phyloP scores from a whole-genome alignment of 2,888 invertebrate genomes.

The Mimachlamys varia region DNA sequence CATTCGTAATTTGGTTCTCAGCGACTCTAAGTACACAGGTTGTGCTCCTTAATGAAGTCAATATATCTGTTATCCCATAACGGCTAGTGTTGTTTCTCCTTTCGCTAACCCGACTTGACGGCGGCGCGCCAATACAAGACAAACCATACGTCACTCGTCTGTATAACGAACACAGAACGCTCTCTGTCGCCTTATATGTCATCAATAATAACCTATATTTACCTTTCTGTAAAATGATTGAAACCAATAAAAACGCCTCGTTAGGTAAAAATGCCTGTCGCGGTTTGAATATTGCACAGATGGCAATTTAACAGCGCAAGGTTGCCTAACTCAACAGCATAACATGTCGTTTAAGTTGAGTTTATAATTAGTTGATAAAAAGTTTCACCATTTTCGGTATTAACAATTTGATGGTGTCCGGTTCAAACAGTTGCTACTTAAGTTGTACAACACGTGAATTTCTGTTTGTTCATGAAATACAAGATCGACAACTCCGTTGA shows the following conservation, averaged over 20 bases:
- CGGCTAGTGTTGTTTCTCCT: neutral
- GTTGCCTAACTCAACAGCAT: too few relatives aligned
- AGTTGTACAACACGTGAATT: too few relatives aligned
- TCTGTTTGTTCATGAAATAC: too few relatives aligned
- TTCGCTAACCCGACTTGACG: neutral
- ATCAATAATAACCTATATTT: neutral
- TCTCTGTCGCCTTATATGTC: neutral
- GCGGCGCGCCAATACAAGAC: neutral
- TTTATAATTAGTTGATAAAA: too few relatives aligned
- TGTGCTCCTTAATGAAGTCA: slow-evolving; percentile 1
- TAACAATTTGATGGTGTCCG: too few relatives aligned
- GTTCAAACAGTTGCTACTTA: too few relatives aligned
- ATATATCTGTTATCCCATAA: neutral
- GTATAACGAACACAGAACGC: neutral
- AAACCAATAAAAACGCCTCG: neutral
- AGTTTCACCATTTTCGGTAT: too few relatives aligned
- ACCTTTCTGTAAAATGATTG: neutral
- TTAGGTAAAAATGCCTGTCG: too few relatives aligned
- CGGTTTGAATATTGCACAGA: too few relatives aligned
- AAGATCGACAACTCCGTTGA: too few relatives aligned
- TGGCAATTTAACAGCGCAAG: too few relatives aligned
- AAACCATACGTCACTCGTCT: neutral
- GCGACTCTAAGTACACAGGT: neutral
- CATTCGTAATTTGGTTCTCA: neutral
- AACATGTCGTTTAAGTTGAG: too few relatives aligned